These are phyloP conservation scores for Probaryconus sp. DNA, from an alignment of 1,140 invertebrate genomes.

Conservation along the genomic window DNA sequence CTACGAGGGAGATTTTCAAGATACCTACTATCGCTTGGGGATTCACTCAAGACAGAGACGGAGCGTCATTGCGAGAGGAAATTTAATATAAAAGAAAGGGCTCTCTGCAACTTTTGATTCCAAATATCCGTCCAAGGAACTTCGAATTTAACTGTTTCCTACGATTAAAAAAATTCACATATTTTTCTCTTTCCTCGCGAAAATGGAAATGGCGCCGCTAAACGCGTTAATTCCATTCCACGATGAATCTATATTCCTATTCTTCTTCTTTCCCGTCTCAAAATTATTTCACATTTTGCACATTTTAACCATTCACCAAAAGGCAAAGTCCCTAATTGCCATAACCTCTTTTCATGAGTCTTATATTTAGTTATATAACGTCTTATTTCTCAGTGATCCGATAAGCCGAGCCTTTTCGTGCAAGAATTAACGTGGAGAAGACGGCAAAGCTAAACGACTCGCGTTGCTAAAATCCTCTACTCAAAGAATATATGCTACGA, in stretches of 20 bases:
- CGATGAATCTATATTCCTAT: no score
- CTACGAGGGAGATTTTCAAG: conserved; percentile 62
- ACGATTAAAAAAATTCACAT: conserved; percentile 50
- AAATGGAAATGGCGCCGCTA: no score
- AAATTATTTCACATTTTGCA: no score
- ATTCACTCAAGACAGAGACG: conserved; percentile 37
- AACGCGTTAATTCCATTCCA: no score
- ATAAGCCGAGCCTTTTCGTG: conserved; percentile 50
- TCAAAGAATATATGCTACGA: conserved; percentile 59
- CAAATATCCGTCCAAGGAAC: conserved; percentile 51
- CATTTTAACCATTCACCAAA: no score
- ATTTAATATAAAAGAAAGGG: conserved; percentile 62
- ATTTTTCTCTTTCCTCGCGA: no score
- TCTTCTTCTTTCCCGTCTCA: no score
- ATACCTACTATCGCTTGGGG: conserved; percentile 53
- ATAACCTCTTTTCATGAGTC: conserved; percentile 1
- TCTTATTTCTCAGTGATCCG: conserved; percentile 50
- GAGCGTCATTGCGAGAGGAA: conserved; percentile 54
- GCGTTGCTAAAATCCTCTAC: conserved; percentile 43
- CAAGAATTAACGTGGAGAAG: conserved; percentile 56
- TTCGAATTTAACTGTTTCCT: conserved; percentile 43
- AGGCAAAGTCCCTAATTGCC: conserved; percentile 42
- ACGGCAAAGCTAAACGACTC: conserved; percentile 51
- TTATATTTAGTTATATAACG: conserved; percentile 58
- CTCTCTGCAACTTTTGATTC: conserved; percentile 49